Evolutionary conservation across 2,113 vertebrate genomes (phyloP).

Genomic region (Hippocampus comes): DNA sequence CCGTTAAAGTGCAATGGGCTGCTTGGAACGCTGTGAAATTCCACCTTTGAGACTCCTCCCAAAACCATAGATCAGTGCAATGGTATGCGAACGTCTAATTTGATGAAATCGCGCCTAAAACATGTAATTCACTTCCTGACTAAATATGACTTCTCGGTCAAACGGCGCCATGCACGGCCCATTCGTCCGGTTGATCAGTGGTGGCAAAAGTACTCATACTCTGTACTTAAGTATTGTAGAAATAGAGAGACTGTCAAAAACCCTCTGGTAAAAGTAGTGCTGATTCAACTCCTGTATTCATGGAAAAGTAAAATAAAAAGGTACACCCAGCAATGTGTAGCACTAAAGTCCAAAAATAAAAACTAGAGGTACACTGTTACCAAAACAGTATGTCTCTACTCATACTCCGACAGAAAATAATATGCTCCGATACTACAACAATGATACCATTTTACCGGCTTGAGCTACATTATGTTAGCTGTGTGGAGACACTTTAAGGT

Average conservation of each 20-base stretch:
- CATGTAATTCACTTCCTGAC: slow-evolving; percentile 20
- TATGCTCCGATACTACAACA: too few relatives aligned
- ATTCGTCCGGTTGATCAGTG: not conserved
- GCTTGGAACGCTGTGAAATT: slow-evolving; percentile 54
- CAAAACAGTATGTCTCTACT: too few relatives aligned
- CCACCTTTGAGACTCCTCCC: slow-evolving; percentile 33
- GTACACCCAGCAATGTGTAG: slow-evolving; percentile 31
- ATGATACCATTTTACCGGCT: too few relatives aligned
- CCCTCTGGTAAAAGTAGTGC: too few relatives aligned
- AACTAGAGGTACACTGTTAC: not conserved
- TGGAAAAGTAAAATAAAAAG: too few relatives aligned
- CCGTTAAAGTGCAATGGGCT: not conserved
- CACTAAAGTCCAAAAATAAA: not conserved
- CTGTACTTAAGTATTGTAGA: too few relatives aligned
- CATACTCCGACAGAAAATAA: too few relatives aligned
- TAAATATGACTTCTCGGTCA: slow-evolving; percentile 31
- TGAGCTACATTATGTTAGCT: too few relatives aligned
- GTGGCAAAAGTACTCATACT: too few relatives aligned
- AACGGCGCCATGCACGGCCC: not conserved
- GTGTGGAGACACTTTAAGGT: too few relatives aligned
- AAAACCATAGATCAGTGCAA: slow-evolving; percentile 22
- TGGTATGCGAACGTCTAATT: slow-evolving; percentile 18
- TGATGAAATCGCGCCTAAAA: slow-evolving; percentile 34
- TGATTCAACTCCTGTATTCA: too few relatives aligned
- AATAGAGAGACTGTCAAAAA: too few relatives aligned